These are phyloP conservation scores for Tenrec ecaudatus DNA, from an alignment of 2,113 vertebrate genomes.

Conservation along the genomic window DNA sequence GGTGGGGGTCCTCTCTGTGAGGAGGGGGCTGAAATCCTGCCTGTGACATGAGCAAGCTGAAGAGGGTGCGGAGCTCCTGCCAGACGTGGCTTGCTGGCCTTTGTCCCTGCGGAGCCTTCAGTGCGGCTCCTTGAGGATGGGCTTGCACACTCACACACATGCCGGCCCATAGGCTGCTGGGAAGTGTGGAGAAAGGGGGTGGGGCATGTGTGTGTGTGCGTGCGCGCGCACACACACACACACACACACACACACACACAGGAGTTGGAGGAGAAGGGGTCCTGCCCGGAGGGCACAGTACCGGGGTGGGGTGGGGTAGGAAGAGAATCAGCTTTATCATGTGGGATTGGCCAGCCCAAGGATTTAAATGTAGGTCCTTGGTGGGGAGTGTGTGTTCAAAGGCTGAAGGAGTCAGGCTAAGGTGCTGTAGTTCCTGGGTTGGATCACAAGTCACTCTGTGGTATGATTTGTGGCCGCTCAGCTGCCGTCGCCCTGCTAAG, in stretches of 20 bases:
- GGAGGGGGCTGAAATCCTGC: not conserved
- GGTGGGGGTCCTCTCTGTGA: not conserved
- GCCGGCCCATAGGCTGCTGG: too few relatives aligned
- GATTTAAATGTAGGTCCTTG: not conserved
- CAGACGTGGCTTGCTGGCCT: not conserved
- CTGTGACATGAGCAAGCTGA: not conserved
- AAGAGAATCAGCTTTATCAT: not conserved
- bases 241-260: not conserved
- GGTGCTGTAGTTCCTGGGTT: not conserved
- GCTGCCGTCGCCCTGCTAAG: not conserved
- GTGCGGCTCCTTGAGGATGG: not conserved
- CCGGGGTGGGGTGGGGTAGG: not conserved
- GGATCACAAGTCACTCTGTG: not conserved
- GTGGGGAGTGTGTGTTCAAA: not conserved
- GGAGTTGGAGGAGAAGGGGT: not conserved
- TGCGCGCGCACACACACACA: too few relatives aligned
- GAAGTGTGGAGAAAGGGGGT: not conserved
- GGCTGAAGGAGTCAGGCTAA: not conserved
- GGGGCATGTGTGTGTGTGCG: too few relatives aligned
- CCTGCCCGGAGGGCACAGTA: not conserved
- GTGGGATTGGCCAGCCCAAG: not conserved
- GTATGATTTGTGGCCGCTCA: not conserved
- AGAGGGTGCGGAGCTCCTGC: too few relatives aligned
- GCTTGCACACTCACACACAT: not conserved
- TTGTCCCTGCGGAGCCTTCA: not conserved